A percentile compares a stretch with the other conserved stretches of the same genome.
These are phyloP conservation scores for Zhuqinia jingwanae DNA, from an alignment of 2,888 invertebrate genomes.

Conservation along the genomic window DNA sequence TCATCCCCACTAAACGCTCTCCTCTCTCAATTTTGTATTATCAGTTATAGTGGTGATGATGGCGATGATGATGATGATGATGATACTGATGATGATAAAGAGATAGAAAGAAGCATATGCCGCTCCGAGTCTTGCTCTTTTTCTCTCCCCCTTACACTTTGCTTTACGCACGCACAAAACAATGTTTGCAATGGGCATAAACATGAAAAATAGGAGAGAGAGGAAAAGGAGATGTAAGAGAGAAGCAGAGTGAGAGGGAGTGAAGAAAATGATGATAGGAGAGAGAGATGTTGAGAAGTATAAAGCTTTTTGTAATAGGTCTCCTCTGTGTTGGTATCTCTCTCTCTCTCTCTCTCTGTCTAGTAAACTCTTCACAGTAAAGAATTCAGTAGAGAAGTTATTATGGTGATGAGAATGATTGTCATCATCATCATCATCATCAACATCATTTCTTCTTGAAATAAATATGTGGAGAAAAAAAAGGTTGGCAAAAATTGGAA, in stretches of 20 bases:
- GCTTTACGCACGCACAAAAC: background rate
- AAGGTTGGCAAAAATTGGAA: slow-evolving; percentile 39
- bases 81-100: too few species aligned
- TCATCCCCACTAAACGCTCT: slow-evolving; percentile 1
- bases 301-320: too few species aligned
- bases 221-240: background rate
- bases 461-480: slow-evolving; percentile 23
- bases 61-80: too few species aligned
- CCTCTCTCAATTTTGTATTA: background rate
- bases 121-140: background rate
- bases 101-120: too few species aligned
- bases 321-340: background rate
- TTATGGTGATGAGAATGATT: slow-evolving; percentile 31
- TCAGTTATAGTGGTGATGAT: too few species aligned
- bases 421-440: slow-evolving; percentile 39
- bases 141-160: background rate
- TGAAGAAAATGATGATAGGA: slow-evolving; percentile 5
- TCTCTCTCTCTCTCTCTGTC: background rate
- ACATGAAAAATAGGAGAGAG: slow-evolving; percentile 3
- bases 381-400: background rate
- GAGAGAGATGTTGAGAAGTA: background rate
- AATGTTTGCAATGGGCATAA: background rate
- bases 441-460: slow-evolving; percentile 38
- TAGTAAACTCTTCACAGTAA: too few species aligned
- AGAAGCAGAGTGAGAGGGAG: too few species aligned